These are phyloP conservation scores for Cotesia vestalis DNA, from an alignment of 1,140 invertebrate species.

Conservation along the genomic window DNA sequence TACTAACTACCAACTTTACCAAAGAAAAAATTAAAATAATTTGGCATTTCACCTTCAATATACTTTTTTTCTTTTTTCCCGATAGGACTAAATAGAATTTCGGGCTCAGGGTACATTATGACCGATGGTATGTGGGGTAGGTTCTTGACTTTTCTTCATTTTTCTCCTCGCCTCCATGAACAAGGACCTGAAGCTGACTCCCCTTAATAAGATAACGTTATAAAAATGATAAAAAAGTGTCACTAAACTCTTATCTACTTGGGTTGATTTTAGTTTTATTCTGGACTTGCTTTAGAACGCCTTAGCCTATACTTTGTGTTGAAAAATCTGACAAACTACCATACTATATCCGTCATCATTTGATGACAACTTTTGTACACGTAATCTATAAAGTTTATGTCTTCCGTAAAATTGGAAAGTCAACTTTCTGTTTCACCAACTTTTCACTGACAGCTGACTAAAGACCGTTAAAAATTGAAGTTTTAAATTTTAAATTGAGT, in stretches of 20 bases:
- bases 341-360: neutral
- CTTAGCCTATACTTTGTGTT: too few relatives aligned
- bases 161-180: slow-evolving; percentile 18
- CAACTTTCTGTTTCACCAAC: slow-evolving; percentile 12
- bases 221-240: slow-evolving; percentile 32
- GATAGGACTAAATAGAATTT: slow-evolving; percentile 7
- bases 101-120: slow-evolving; percentile 41
- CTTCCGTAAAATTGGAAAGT: slow-evolving; percentile 29
- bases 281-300: neutral
- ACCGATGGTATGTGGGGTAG: slow-evolving; percentile 58
- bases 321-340: neutral
- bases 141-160: slow-evolving; percentile 47
- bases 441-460: neutral
- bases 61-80: neutral
- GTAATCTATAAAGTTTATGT: slow-evolving; percentile 9
- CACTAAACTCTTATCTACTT: slow-evolving; percentile 18
- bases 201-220: slow-evolving; percentile 37
- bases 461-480: slow-evolving; percentile 8
- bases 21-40: too few relatives aligned
- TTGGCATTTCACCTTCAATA: neutral
- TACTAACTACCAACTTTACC: too few relatives aligned
- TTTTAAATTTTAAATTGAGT: slow-evolving; percentile 23
- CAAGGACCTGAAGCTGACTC: slow-evolving; percentile 16
- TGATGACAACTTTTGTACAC: neutral
- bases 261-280: slow-evolving; percentile 18